Percentiles rank a stretch among this genome's conserved stretches.
phyloP scores from a whole-genome alignment of 1,140 invertebrate genomes.

The Bombus consobrinus region DNA sequence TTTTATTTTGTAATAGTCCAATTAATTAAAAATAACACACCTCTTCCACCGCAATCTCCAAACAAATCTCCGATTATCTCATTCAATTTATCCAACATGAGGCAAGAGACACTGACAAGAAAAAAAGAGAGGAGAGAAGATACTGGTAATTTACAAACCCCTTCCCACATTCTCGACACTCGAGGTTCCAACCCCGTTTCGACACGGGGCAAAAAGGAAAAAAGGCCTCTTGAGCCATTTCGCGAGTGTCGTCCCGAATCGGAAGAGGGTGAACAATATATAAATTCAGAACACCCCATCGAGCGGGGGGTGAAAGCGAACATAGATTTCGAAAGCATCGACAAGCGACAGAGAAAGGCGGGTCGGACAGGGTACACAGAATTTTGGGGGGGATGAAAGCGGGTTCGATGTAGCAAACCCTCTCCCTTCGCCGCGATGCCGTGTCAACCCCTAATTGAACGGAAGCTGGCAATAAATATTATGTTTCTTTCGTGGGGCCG shows the following conservation, averaged over 20 bases:
- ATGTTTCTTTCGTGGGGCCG: conserved; percentile 71
- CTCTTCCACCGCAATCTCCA: neutral
- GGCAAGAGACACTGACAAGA: neutral
- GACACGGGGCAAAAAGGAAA: conserved; percentile 8
- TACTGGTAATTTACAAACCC: conserved; percentile 61
- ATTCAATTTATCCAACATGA: neutral
- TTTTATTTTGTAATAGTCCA: no score
- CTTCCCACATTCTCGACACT: conserved; percentile 36
- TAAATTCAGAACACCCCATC: conserved; percentile 62
- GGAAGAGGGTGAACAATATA: conserved; percentile 64
- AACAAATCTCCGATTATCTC: conserved; percentile 25
- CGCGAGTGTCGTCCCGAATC: conserved; percentile 63
- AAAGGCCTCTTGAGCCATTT: conserved; percentile 61
- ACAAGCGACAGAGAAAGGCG: conserved; percentile 48
- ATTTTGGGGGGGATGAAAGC: neutral
- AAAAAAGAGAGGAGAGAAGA: neutral
- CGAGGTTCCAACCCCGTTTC: neutral
- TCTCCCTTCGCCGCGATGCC: conserved; percentile 41
- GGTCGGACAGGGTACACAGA: neutral
- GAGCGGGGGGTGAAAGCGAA: conserved; percentile 20
- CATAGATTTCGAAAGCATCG: conserved; percentile 63
- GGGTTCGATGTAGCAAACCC: conserved; percentile 31
- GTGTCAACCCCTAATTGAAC: conserved; percentile 80
- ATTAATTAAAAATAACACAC: neutral
- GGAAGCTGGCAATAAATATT: conserved; percentile 80